phyloP scores from a whole-genome alignment of 2,888 invertebrate species.

The Neoascia interrupta region DNA sequence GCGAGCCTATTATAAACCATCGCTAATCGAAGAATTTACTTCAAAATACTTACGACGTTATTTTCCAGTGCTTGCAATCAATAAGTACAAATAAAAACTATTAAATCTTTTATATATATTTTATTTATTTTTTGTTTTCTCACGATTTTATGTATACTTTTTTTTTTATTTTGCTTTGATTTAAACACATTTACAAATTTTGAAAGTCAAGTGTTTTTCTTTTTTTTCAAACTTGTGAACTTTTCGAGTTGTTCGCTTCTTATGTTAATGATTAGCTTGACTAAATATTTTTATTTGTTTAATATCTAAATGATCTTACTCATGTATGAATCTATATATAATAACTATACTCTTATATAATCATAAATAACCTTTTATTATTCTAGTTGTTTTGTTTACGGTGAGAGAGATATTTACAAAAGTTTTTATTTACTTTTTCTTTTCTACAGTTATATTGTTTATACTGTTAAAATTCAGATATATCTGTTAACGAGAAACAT shows the following conservation, averaged over 20 bases:
- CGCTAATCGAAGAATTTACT: too few species aligned
- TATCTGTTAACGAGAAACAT: conserved; percentile 19
- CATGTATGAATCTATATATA: conserved; percentile 12
- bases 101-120: conserved; percentile 32
- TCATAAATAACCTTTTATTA: conserved; percentile 40
- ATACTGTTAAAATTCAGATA: conserved; percentile 32
- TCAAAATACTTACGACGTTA: too few species aligned
- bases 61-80: too few species aligned
- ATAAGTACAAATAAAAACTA: background rate
- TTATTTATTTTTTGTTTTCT: conserved; percentile 46
- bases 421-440: conserved; percentile 5
- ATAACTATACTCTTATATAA: conserved; percentile 53
- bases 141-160: conserved; percentile 29
- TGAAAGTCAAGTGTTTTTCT: too few species aligned
- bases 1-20: too few species aligned
- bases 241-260: conserved; percentile 41
- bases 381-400: conserved; percentile 19
- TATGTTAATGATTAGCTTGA: conserved; percentile 64
- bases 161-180: conserved; percentile 29
- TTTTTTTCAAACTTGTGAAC: too few species aligned
- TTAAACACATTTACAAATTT: conserved; percentile 28
- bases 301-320: conserved; percentile 62
- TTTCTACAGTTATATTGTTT: conserved; percentile 42
- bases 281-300: conserved; percentile 57
- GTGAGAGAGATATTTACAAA: conserved; percentile 62